A percentile compares a stretch with the other conserved stretches of the same genome.
phyloP scores from a whole-genome alignment of 1,140 invertebrate species.

The Macrotrachela quadricornifera region DNA sequence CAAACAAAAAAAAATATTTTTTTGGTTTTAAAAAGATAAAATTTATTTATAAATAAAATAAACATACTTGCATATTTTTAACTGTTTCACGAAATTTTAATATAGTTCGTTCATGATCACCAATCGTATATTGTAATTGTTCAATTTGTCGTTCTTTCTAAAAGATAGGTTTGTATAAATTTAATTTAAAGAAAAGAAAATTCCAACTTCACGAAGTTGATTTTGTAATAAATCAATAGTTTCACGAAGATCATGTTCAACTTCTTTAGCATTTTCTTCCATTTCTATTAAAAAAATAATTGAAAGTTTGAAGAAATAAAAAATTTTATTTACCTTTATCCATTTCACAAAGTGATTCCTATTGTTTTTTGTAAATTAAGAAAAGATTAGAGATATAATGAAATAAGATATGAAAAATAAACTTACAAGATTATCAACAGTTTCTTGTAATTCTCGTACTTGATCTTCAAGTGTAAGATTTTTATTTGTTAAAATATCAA shows the following conservation, averaged over 20 bases:
- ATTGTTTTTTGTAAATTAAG: conserved; percentile 7
- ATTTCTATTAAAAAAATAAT: conserved; percentile 13
- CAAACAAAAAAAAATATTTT: background rate
- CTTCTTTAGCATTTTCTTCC: conserved; percentile 70
- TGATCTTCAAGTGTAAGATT: conserved; percentile 84
- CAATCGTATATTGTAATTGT: conserved; percentile 63
- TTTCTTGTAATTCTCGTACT: conserved; percentile 44
- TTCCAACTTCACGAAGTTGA: conserved; percentile 38
- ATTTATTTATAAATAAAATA: background rate
- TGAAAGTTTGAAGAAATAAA: conserved; percentile 4
- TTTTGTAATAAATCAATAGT: conserved; percentile 67
- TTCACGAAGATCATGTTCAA: conserved; percentile 73
- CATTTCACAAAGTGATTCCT: conserved; percentile 43
- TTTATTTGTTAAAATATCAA: conserved; percentile 72
- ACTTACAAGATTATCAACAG: conserved; percentile 37
- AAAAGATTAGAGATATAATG: no score
- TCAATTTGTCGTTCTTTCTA: conserved; percentile 36
- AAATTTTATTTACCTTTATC: conserved; percentile 32
- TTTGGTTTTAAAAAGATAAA: no score
- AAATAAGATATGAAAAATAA: background rate
- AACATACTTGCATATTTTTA: conserved; percentile 42
- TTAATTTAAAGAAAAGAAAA: background rate
- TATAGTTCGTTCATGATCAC: conserved; percentile 79
- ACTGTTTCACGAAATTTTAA: conserved; percentile 82
- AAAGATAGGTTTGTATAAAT: conserved; percentile 7